Evolutionary conservation across 2,113 vertebrate species (phyloP), one percentile per base, ranked within the genome.

Genomic region (Eclectus roratus): DNA sequence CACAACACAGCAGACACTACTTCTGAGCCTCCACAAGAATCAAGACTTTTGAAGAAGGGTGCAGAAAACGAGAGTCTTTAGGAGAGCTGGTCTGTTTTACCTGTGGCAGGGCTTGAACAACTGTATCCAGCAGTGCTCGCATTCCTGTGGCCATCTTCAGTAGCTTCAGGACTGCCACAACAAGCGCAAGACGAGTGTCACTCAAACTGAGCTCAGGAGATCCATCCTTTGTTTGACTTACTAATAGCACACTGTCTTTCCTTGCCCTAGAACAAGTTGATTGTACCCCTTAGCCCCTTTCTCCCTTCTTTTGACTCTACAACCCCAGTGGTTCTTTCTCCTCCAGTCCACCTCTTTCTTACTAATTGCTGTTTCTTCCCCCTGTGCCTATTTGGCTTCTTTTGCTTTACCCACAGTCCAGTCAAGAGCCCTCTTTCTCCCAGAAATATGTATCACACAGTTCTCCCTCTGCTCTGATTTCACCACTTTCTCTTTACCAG

Each of bases 111-210:
- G 99, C 99, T 94, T 99, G 99, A 58, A 99, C 99, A 72, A 99
- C 98, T 0, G 98, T 99, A 95, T 99, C 98, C 97, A 99, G 97
- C 94, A 99, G 97, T 0, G 98, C 98, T 87, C 98, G 96, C 98
- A 99, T 99, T 9, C 98, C 98, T 2, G 98, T 99, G 81, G 98
- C 99, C 98, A 99, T 99, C 97, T 99, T 99, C 97, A 99, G 80
- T 64, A 99, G 97, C 97, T 99, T 99, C 95, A 99, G 96, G 88
- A 99, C 98, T 99, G 97, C 11, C 86, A 96, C 46, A 29, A 91
- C 91, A 95, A 98, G 31, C 68, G 95, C 64, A 89, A 84, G 49
- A 88, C 53, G 87, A 79, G 3, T 7, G 24, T 89, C 4, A 35
- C 29, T 92, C 53, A 91, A 49, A 66, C 27, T 80, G 58, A 89